Evolutionary conservation across 1,140 invertebrate species (phyloP).

Genomic region (Dufourea novaeangliae): DNA sequence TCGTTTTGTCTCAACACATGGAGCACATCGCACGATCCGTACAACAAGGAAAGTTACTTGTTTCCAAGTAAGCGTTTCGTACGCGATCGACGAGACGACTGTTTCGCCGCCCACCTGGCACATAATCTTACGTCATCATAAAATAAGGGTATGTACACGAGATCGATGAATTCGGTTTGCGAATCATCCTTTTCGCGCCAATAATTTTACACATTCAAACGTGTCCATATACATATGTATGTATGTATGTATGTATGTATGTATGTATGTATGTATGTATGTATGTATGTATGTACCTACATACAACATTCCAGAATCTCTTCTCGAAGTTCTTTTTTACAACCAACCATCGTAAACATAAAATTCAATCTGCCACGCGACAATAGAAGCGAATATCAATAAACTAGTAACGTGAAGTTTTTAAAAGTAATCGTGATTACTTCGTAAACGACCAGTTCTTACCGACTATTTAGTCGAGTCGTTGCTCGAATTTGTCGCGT

Average conservation of each 20-base stretch:
- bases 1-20: no score
- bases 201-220: constrained; percentile 12
- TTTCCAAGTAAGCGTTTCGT: no score
- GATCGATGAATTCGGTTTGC: constrained; percentile 13
- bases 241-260: no score
- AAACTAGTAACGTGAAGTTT: background rate
- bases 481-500: background rate
- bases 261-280: no score
- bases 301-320: background rate
- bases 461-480: constrained; percentile 5
- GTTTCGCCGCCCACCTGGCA: background rate
- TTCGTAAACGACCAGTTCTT: constrained; percentile 3
- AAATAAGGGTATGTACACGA: background rate
- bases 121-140: background rate
- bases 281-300: background rate
- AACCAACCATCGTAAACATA: background rate
- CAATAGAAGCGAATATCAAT: constrained; percentile 6
- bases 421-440: background rate
- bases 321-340: background rate
- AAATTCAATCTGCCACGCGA: constrained; percentile 4
- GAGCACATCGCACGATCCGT: no score
- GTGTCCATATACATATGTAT: no score
- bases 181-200: background rate
- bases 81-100: no score
- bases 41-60: no score